Evolutionary conservation across 2,113 vertebrate species (phyloP), one percentile per base, ranked within the genome.

Genomic region (Lucifuga dentata): DNA sequence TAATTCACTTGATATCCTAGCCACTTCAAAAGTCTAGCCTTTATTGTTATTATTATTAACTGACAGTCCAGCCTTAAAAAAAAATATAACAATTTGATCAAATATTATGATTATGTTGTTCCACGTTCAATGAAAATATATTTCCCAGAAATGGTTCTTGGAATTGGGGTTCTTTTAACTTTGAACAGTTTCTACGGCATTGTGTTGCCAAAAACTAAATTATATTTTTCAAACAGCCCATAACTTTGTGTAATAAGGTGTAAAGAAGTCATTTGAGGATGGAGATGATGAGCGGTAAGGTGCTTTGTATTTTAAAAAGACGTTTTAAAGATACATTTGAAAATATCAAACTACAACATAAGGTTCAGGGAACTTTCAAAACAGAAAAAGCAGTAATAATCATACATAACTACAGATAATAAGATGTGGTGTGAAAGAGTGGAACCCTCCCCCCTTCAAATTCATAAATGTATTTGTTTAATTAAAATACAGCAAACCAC

Each of bases 181-280:
- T 80, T 92, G 80, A 91, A 92, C 89, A 88, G 58, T 84, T 73
- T 84, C 45, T 73, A 64, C 70, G 69, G 76, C 51, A 13, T 15
- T 51, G 24, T 69, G 35, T 84, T 81, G 50, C 66, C 45, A 79
- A 57, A 52, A 75, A 89, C 90, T 87, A 92, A 90, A 92, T 85
- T 87, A 84, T 93, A 91, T 93, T 92, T 93, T 93, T 86, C 75
- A 86, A 83, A 73, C 23, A 9, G 20, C 23, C 39, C 15, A 36
- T 4, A 52, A 43, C 16, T 35, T 61, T 41, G 32, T 70, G 26
- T 70, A 59, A 56, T 17, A 11, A 51, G 10, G 15, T 56, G 17
- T 83, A 16, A 55, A 3, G 0, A 36, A 78, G 78, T 80, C 52
- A 61, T 48, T 84, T 43, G 62, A 73, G 29, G n/a, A n/a, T n/a